Base-by-base conservation (phyloP, 2,113 vertebrate genomes). In the Isichthys henryi region DNA sequence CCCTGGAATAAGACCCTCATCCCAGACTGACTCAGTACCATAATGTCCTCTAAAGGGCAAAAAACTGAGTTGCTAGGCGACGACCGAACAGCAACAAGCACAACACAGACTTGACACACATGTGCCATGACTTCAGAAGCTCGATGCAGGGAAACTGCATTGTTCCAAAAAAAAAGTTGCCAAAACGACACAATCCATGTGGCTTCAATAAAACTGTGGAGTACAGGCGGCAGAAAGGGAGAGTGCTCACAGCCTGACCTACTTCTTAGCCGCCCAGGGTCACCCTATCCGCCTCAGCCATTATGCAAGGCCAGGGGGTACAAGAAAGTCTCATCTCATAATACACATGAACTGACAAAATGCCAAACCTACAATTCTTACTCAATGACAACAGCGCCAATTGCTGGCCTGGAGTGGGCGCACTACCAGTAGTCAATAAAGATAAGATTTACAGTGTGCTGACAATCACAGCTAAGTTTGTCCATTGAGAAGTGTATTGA, bases 141-240 rank as follows among this genome's bases (percentile, higher is more conserved):
- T 58, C 46, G 11, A 66, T 4, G 17, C 62, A 19, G 62, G 62
- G 88, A 74, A 70, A 49, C 45, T 7, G 31, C 52, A 56, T 39
- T 62, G 86, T 43, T 56, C 6, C 86, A 56, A 62, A 87, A 45
- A 87, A 70, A 70, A 70, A 70, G 35, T 43, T 70, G 58, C 43
- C 88, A 49, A 50, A n/a, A 49, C 66, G 43, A 43, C 86, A 46
- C 77, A 86, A 39, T 2, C 27, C 88, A 89, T 52, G 17, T 89
- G 88, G 88, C 11, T 83, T 83, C 43, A 48, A 62, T 84, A 85
- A 89, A 50, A 31, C 74, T 50, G 80, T 77, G 27, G 49, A 35
- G 85, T 31, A n/a, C 10, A 35, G 49, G 49, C n/a, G n/a, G 45
- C 21, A 53, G 49, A 86, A 2, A 53, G 48, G n/a, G 49, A 86